These are phyloP conservation scores for Drosophila dunni DNA, from an alignment of 1,140 invertebrate genomes.

Conservation along the genomic window DNA sequence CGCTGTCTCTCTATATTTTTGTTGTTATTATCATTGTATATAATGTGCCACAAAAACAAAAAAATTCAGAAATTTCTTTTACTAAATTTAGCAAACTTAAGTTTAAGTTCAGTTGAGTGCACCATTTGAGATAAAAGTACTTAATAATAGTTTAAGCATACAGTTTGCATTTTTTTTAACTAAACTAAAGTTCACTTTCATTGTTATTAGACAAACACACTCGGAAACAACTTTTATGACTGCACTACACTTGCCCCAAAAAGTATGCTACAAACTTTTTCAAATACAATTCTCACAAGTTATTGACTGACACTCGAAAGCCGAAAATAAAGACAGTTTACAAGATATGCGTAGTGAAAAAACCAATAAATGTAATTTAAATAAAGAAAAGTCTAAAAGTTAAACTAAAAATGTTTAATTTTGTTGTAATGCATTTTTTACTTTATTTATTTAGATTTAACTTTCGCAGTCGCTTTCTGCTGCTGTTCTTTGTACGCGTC, in stretches of 20 bases:
- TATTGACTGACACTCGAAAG: neutral
- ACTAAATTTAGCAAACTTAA: conserved; percentile 42
- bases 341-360: conserved; percentile 1
- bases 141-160: conserved; percentile 1
- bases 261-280: conserved; percentile 21
- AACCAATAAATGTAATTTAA: conserved; percentile 2
- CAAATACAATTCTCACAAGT: conserved; percentile 13
- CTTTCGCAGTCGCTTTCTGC: conserved; percentile 36
- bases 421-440: neutral
- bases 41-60: conserved; percentile 64
- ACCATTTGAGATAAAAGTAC: neutral
- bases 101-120: conserved; percentile 54
- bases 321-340: conserved; percentile 1
- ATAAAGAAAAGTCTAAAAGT: conserved; percentile 1
- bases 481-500: conserved; percentile 48
- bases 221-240: conserved; percentile 2
- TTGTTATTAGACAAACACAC: neutral
- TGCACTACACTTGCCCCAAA: conserved; percentile 10
- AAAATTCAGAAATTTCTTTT: conserved; percentile 53
- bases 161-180: neutral
- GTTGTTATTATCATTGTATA: conserved; percentile 52
- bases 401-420: neutral
- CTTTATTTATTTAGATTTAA: conserved; percentile 12
- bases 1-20: conserved; percentile 3
- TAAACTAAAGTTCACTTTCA: neutral